These are phyloP conservation scores for Clinocottus analis DNA, from an alignment of 2,113 vertebrate species.

Conservation along the genomic window DNA sequence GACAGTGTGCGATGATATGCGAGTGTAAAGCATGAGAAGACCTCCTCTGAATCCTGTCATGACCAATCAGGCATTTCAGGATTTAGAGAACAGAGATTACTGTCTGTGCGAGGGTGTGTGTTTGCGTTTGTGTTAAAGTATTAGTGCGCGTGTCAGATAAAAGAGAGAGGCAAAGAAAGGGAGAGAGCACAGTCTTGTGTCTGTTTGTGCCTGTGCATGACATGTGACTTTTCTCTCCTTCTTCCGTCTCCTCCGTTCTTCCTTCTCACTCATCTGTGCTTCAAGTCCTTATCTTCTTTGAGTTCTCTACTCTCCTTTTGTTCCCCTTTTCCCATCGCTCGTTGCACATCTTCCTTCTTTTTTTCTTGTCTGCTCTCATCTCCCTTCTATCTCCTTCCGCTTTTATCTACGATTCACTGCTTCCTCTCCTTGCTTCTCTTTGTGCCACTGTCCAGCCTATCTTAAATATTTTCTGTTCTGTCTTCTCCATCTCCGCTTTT, in stretches of 20 bases:
- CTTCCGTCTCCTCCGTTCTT: constrained; percentile 10
- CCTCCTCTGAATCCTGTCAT: constrained; percentile 68
- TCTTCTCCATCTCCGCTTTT: neutral
- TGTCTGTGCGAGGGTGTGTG: neutral
- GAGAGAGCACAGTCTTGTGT: constrained; percentile 71
- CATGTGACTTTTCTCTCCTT: constrained; percentile 7
- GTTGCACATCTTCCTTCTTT: neutral
- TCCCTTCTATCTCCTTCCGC: neutral
- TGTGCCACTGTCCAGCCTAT: neutral
- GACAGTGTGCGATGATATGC: constrained; percentile 57
- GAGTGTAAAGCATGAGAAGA: constrained; percentile 66
- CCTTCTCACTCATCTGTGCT: neutral
- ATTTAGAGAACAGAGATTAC: constrained; percentile 63
- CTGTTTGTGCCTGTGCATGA: constrained; percentile 49
- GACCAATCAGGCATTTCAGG: constrained; percentile 71
- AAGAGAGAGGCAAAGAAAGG: constrained; percentile 33
- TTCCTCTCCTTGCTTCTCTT: neutral
- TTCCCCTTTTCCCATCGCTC: neutral
- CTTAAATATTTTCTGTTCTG: neutral
- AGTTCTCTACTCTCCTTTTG: neutral
- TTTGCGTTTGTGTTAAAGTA: constrained; percentile 1
- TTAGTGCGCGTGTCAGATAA: neutral
- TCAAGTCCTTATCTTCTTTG: neutral
- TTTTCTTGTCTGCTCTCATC: neutral
- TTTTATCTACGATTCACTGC: neutral